Base-by-base conservation (phyloP, 2,888 invertebrate species). In the Ormyrus pomaceus region DNA sequence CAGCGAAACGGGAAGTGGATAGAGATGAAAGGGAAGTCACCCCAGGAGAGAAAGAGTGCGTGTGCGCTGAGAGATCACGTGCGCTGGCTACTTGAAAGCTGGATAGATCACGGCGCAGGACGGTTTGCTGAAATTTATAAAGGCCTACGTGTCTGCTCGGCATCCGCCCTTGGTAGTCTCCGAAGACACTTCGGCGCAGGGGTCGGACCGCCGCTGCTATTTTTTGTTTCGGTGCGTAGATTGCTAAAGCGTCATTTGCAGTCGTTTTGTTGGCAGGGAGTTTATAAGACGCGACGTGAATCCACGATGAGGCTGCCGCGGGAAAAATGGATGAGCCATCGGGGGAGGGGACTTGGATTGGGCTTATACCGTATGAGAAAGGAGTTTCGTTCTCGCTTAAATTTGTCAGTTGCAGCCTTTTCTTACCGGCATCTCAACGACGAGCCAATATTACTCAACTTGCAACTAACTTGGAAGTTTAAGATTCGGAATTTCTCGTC, bases 51-150 rank as follows among this genome's bases (percentile, higher is more conserved):
- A 34, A 34, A 74, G 48, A 74, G 65, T 50, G 65, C 56, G 55
- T 65, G 34, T 4, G 58, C 51, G 64, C 58, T 19, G 62, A 69
- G 64, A 84, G 83, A 84, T 86, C 86, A 86, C 87, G 88, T 87
- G 88, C 88, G 84, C 83, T 83, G 87, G 87, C 88, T 88, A 84
- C 87, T 87, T 83, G 85, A 86, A 84, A 85, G 84, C 84, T 85
- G 84, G 61, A 69, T 83, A 84, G 84, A 86, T 87, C 84, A 82
- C 79, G 61, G 75, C 61, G 69, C 77, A 70, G 84, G 85, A 85
- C 83, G 84, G 85, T 83, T 85, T 83, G 85, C 84, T 70, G 85
- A 89, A 89, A 89, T 89, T 89, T 89, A 89, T 89, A 89, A 88
- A 89, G 86, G 88, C 87, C 88, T 88, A 87, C 87, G 88, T 88